Percentiles rank a stretch among this genome's conserved stretches.
Evolutionary conservation across 2,113 vertebrate genomes (phyloP).

Genomic region (Hyla sarda): DNA sequence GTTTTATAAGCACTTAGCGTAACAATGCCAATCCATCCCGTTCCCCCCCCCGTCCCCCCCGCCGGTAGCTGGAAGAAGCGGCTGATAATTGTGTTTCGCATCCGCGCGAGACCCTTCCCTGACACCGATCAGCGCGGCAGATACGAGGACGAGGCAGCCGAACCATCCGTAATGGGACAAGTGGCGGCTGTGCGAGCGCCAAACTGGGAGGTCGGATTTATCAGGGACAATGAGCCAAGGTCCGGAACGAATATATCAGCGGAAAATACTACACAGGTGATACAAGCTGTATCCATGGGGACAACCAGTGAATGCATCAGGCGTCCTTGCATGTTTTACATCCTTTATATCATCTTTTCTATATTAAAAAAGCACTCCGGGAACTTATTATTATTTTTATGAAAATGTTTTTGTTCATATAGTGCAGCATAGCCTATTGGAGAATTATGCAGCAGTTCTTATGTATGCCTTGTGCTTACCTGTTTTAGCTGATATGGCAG

Average conservation of each 20-base stretch:
- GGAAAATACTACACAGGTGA: background rate
- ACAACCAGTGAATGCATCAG: background rate
- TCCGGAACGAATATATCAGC: background rate
- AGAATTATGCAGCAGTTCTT: too few species aligned
- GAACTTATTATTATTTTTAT: too few species aligned
- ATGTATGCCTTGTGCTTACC: too few species aligned
- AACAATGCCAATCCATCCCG: background rate
- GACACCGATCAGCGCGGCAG: background rate
- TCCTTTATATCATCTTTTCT: too few species aligned
- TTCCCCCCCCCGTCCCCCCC: too few species aligned
- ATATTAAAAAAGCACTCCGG: too few species aligned
- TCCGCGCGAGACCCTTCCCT: background rate
- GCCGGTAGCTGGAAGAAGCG: background rate
- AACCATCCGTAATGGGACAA: too few species aligned
- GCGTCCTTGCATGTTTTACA: too few species aligned
- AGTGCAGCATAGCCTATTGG: too few species aligned
- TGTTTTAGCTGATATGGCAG: too few species aligned
- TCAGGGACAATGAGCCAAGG: background rate
- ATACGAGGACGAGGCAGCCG: background rate
- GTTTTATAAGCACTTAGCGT: constrained; percentile 33
- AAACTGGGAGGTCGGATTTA: background rate
- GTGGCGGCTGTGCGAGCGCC: background rate
- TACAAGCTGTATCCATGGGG: too few species aligned
- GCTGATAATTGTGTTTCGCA: constrained; percentile 23
- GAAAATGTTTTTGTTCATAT: too few species aligned